Percentiles rank a stretch among this genome's conserved stretches.
These are phyloP conservation scores for Tinea pellionella DNA, from an alignment of 2,888 invertebrate species.

Conservation along the genomic window DNA sequence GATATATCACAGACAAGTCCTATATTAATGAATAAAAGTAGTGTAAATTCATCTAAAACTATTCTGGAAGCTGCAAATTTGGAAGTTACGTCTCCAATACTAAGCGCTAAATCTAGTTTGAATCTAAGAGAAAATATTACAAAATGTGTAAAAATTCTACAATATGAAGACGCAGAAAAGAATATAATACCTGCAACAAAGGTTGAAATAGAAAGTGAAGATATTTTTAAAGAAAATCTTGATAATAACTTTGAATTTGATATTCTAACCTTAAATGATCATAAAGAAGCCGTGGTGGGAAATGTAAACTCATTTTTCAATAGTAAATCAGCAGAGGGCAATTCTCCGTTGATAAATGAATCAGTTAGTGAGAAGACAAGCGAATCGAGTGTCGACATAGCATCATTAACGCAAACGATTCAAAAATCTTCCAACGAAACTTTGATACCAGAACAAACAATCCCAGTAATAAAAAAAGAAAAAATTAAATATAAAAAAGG, in stretches of 20 bases:
- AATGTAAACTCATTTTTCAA: too few relatives aligned
- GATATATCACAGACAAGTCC: not conserved
- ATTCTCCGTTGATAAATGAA: not conserved
- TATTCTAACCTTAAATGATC: too few relatives aligned
- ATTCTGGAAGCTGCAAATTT: too few relatives aligned
- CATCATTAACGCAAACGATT: not conserved
- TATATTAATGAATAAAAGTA: not conserved
- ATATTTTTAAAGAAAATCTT: not conserved
- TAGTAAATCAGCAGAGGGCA: too few relatives aligned
- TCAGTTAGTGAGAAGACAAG: not conserved
- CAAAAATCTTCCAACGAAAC: not conserved
- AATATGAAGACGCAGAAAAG: not conserved
- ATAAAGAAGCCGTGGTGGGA: too few relatives aligned
- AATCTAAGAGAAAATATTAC: not conserved
- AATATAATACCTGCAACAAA: not conserved
- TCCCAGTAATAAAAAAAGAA: not conserved
- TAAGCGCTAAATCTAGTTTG: not conserved
- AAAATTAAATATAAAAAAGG: slow-evolving; percentile 39
- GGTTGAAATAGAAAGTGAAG: not conserved
- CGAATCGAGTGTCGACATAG: not conserved
- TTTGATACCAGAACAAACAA: not conserved
- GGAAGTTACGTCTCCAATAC: not conserved
- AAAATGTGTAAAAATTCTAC: not conserved
- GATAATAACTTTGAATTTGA: too few relatives aligned
- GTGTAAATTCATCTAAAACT: not conserved